phyloP scores from a whole-genome alignment of 2,888 invertebrate species.

The Acleris laterana region DNA sequence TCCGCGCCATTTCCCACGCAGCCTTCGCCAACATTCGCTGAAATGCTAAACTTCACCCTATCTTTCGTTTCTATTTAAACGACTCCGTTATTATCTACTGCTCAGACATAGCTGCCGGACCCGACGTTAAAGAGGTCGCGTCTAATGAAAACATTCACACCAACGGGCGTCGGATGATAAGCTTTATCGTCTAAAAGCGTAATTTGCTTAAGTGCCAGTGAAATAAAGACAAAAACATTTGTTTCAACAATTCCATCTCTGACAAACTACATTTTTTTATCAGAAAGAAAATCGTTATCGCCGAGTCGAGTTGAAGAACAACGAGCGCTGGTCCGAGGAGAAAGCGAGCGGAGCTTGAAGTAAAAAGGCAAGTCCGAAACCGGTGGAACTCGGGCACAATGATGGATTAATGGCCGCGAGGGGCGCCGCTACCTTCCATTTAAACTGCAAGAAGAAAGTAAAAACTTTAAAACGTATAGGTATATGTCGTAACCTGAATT shows the following conservation, averaged over 20 bases:
- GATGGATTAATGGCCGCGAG: conserved; percentile 65
- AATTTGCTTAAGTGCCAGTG: conserved; percentile 18
- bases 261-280: conserved; percentile 11
- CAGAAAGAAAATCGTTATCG: conserved; percentile 15
- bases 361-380: conserved; percentile 27
- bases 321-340: conserved; percentile 1
- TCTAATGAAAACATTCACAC: conserved; percentile 27
- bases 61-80: conserved; percentile 41
- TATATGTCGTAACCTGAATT: conserved; percentile 42
- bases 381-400: conserved; percentile 54
- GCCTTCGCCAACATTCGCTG: conserved; percentile 43
- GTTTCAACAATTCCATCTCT: conserved; percentile 2
- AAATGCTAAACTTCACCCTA: conserved; percentile 37
- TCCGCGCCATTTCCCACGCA: conserved; percentile 59
- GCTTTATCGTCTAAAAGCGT: conserved; percentile 18
- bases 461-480: conserved; percentile 57
- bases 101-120: conserved; percentile 4
- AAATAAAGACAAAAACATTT: conserved; percentile 22
- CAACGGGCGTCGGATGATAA: conserved; percentile 30
- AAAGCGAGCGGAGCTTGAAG: conserved; percentile 1
- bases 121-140: conserved; percentile 3
- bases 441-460: conserved; percentile 53
- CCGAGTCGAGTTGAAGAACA: conserved; percentile 13
- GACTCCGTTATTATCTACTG: conserved; percentile 16
- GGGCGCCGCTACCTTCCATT: conserved; percentile 52